These are phyloP conservation scores for Sciaenops ocellatus DNA, from an alignment of 2,797 vertebrate species.

Conservation along the genomic window DNA sequence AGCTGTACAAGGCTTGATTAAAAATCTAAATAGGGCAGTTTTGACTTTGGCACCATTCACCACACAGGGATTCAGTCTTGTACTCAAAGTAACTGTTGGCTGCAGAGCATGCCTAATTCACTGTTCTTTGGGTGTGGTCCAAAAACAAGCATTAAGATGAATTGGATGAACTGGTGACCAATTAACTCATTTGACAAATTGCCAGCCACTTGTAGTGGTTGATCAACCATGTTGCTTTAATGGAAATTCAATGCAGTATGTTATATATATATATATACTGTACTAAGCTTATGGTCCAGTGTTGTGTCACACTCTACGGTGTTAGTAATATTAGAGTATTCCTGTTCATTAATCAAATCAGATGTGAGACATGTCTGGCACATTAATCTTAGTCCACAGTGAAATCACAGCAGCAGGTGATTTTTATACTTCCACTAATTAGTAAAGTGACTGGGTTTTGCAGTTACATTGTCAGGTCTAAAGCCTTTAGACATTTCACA, in stretches of 20 bases:
- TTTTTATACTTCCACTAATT: constrained; percentile 56
- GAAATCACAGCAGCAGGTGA: constrained; percentile 43
- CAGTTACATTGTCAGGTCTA: constrained; percentile 12
- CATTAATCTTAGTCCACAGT: constrained; percentile 67
- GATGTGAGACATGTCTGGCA: constrained; percentile 55
- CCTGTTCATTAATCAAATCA: constrained; percentile 74
- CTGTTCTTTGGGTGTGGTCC: constrained; percentile 80
- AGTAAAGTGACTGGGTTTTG: constrained; percentile 32
- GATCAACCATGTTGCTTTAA: constrained; percentile 80
- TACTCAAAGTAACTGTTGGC: constrained; percentile 62
- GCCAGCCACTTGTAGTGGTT: constrained; percentile 77
- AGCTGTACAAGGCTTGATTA: constrained; percentile 33
- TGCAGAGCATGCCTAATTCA: constrained; percentile 60
- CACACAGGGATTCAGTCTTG: constrained; percentile 35
- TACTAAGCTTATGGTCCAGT: constrained; percentile 54
- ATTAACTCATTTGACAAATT: constrained; percentile 85
- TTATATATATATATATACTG: no score
- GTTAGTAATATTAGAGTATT: constrained; percentile 62
- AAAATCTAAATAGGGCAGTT: constrained; percentile 47
- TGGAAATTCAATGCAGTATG: constrained; percentile 80
- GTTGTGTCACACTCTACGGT: constrained; percentile 60
- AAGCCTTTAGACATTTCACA: constrained; percentile 11
- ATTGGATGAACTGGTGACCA: constrained; percentile 83
- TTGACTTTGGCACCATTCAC: constrained; percentile 39
- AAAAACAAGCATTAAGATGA: constrained; percentile 80